These are phyloP conservation scores for Neoascia interrupta DNA, from an alignment of 2,888 invertebrate genomes.

Conservation along the genomic window DNA sequence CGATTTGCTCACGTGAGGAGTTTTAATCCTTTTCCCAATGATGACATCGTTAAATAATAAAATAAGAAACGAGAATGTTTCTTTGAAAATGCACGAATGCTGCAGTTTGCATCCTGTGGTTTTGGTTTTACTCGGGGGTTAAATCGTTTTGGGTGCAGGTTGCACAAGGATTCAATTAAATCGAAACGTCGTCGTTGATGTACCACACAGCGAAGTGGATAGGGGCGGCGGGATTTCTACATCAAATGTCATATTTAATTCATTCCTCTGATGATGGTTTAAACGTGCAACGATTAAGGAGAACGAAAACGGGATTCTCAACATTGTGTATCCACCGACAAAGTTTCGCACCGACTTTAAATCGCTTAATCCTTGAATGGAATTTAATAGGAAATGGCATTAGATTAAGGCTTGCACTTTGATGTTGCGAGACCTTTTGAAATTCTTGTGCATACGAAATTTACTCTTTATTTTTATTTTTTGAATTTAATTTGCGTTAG, in stretches of 20 bases:
- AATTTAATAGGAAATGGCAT: constrained; percentile 25
- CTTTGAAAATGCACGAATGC: constrained; percentile 6
- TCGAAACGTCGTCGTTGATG: not conserved
- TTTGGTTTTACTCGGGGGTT: not conserved
- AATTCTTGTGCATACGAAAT: not conserved
- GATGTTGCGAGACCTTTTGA: too few relatives aligned
- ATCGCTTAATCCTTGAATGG: constrained; percentile 33
- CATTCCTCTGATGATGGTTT: not conserved
- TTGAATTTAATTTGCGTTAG: too few relatives aligned
- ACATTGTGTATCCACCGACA: not conserved
- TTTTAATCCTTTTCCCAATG: constrained; percentile 14
- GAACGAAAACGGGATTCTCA: not conserved
- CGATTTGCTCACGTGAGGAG: constrained; percentile 15
- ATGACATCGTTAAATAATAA: constrained; percentile 18
- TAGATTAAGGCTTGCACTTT: too few relatives aligned
- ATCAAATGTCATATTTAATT: constrained; percentile 23
- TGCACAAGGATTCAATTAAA: constrained; percentile 16
- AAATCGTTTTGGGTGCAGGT: not conserved
- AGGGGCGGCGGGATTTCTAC: not conserved
- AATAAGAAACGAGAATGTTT: constrained; percentile 1
- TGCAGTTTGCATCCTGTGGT: not conserved
- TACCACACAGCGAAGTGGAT: not conserved
- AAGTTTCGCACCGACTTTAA: not conserved
- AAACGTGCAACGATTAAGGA: not conserved
- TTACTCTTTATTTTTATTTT: constrained; percentile 4